These are phyloP conservation scores for Chironomus riparius DNA, from an alignment of 2,888 invertebrate species.

Conservation along the genomic window DNA sequence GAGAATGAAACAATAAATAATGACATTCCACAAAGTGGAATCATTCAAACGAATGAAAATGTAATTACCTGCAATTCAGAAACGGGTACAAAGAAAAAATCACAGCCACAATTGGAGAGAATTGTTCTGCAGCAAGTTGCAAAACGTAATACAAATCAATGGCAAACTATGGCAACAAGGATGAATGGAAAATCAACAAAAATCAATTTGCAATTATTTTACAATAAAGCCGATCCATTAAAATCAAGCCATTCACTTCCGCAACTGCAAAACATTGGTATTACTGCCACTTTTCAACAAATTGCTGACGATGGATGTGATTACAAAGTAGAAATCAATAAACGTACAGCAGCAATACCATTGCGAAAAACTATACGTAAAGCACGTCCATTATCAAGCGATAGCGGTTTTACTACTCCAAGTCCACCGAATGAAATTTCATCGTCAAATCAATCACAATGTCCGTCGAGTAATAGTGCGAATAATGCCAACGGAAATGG, in stretches of 20 bases:
- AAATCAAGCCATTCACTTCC: slow-evolving; percentile 21
- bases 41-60: slow-evolving; percentile 11
- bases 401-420: slow-evolving; percentile 55
- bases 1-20: neutral
- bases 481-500: neutral
- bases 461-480: neutral
- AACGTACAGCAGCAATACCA: neutral
- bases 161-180: neutral
- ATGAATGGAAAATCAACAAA: neutral
- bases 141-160: neutral
- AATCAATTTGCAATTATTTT: slow-evolving; percentile 7
- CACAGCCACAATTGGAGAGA: slow-evolving; percentile 26
- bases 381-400: slow-evolving; percentile 41
- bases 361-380: slow-evolving; percentile 35
- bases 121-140: slow-evolving; percentile 28
- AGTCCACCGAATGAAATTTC: slow-evolving; percentile 46
- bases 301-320: neutral
- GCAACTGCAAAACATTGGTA: slow-evolving; percentile 4
- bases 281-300: neutral
- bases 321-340: slow-evolving; percentile 16
- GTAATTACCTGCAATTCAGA: neutral
- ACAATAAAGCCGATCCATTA: slow-evolving; percentile 7
- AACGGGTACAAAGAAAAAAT: slow-evolving; percentile 22
- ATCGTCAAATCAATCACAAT: neutral
- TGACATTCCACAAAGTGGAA: neutral